Percentiles rank a stretch among this genome's conserved stretches.
These are phyloP conservation scores for Rhinolophus sinicus DNA, from an alignment of 2,113 vertebrate genomes.

Conservation along the genomic window DNA sequence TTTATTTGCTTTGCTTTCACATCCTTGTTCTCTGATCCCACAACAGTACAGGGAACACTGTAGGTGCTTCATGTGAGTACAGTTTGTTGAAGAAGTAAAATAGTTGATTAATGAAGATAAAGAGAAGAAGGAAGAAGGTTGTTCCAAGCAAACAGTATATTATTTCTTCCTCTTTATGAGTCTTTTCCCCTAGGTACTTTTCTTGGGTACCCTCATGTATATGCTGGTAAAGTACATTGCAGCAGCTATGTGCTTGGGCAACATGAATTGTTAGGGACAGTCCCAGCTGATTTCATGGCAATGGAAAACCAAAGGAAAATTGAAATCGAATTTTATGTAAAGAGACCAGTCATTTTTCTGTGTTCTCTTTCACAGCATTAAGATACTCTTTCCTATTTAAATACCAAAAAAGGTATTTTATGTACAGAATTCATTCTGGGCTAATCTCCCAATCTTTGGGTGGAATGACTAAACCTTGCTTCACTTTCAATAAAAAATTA, in stretches of 20 bases:
- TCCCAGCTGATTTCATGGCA: background rate
- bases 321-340: conserved; percentile 53
- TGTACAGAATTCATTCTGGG: conserved; percentile 59
- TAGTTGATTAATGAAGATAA: background rate
- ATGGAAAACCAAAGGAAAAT: conserved; percentile 42
- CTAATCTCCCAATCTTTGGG: conserved; percentile 57
- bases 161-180: background rate
- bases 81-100: background rate
- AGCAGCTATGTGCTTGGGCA: background rate
- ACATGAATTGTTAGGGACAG: background rate
- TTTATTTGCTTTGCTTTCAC: background rate
- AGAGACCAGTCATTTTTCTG: conserved; percentile 60
- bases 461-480: conserved; percentile 57
- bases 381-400: conserved; percentile 64
- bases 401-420: conserved; percentile 60
- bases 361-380: conserved; percentile 49
- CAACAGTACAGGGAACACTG: background rate
- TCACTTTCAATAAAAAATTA: conserved; percentile 71
- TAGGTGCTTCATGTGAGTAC: background rate
- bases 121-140: background rate
- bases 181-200: background rate
- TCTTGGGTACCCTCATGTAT: background rate
- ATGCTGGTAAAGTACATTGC: background rate
- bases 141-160: background rate
- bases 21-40: background rate